Conservation (phyloP, 1,140 invertebrate species). For the Lepidostoma basale region DNA sequence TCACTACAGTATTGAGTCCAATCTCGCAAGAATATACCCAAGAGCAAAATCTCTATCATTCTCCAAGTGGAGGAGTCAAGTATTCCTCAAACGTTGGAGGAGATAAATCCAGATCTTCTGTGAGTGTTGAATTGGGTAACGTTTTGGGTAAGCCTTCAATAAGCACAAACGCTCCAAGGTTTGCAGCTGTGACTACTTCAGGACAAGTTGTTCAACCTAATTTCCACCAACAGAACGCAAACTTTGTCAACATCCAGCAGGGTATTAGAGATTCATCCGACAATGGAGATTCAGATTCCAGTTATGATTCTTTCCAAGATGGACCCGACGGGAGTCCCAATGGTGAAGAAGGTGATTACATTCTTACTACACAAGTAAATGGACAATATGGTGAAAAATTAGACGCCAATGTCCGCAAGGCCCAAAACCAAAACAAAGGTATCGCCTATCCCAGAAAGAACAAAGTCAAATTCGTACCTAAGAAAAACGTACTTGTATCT, state of each 20-base stretch:
- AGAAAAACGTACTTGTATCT: neutral
- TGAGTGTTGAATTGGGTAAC: slow-evolving; percentile 20
- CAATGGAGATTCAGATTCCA: neutral
- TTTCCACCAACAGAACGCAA: neutral
- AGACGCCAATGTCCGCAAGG: neutral
- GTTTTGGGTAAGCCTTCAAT: neutral
- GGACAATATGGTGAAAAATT: slow-evolving; percentile 12
- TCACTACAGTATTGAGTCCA: neutral
- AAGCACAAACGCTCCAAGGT: neutral
- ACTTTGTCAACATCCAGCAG: neutral
- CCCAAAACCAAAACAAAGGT: neutral
- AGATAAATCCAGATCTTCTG: slow-evolving; percentile 21
- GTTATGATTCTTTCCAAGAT: neutral
- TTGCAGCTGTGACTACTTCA: neutral
- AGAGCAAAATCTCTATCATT: neutral
- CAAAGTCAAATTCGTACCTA: neutral
- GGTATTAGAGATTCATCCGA: neutral
- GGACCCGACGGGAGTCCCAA: neutral
- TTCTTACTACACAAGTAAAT: neutral
- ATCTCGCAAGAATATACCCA: neutral
- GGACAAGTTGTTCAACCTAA: neutral
- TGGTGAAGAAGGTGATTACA: neutral
- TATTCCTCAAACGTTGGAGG: slow-evolving; percentile 33
- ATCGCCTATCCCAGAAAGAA: neutral
- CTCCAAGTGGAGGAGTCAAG: slow-evolving; percentile 23